Evolutionary conservation across 2,113 vertebrate genomes (phyloP).

Genomic region (Illadopsis cleaveri): DNA sequence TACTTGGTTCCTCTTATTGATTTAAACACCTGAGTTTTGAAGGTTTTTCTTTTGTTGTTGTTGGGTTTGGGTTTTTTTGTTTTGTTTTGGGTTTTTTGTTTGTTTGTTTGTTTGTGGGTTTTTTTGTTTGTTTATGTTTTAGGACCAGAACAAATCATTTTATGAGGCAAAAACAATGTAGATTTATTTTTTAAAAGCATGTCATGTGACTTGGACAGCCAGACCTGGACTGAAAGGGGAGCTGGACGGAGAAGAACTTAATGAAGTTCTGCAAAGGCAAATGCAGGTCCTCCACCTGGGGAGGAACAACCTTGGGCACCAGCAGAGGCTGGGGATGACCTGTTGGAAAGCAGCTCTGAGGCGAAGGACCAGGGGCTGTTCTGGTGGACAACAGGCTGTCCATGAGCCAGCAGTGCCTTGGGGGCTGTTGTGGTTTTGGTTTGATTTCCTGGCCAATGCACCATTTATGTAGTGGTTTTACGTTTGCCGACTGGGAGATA

Average conservation of each 20-base stretch:
- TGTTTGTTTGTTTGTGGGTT: too few relatives aligned
- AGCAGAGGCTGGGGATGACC: accelerated
- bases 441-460: too few relatives aligned
- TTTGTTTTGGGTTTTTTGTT: too few relatives aligned
- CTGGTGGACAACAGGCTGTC: background rate
- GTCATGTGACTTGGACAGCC: background rate
- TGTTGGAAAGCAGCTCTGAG: background rate
- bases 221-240: background rate
- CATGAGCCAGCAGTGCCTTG: background rate
- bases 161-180: accelerated
- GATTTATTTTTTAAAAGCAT: background rate
- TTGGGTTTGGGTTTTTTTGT: background rate
- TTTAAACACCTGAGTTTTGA: background rate
- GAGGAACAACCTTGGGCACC: too few relatives aligned
- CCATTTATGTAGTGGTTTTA: too few relatives aligned
- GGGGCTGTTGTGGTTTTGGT: too few relatives aligned
- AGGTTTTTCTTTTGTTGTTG: too few relatives aligned
- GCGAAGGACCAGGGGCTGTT: background rate
- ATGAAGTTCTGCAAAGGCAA: background rate
- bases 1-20: background rate
- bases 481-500: too few relatives aligned
- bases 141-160: background rate
- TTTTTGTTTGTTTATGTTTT: background rate
- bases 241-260: background rate
- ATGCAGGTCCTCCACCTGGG: background rate